A percentile compares a stretch with the other conserved stretches of the same genome.
These are phyloP conservation scores for Odontesthes bonariensis DNA, from an alignment of 2,113 vertebrate genomes.

Conservation along the genomic window DNA sequence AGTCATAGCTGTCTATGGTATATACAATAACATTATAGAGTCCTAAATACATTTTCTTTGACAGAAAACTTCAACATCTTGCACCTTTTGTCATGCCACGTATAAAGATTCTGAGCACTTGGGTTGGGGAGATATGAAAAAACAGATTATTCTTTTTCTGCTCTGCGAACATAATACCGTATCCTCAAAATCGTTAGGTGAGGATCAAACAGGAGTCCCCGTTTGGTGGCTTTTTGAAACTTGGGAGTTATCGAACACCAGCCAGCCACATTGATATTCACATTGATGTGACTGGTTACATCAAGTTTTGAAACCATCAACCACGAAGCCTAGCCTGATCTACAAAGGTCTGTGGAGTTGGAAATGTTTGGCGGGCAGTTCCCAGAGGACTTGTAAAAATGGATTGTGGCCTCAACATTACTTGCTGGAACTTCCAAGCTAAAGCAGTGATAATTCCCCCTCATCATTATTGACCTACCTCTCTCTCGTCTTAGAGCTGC, in stretches of 20 bases:
- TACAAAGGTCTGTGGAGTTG: not conserved
- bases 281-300: not conserved
- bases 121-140: not conserved
- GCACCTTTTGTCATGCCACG: not conserved
- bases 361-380: constrained; percentile 18
- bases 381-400: constrained; percentile 9
- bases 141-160: not conserved
- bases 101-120: not conserved
- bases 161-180: too few species aligned
- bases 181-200: not conserved
- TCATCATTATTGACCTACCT: constrained; percentile 5
- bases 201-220: not conserved
- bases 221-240: not conserved
- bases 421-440: constrained; percentile 21
- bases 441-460: constrained; percentile 6
- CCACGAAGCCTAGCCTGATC: not conserved
- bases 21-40: too few species aligned
- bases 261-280: not conserved
- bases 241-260: not conserved
- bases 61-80: too few species aligned
- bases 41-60: too few species aligned
- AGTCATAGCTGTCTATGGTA: too few species aligned
- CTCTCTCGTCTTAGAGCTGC: constrained; percentile 31
- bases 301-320: not conserved
- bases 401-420: constrained; percentile 14